Percentiles rank a stretch among this genome's conserved stretches.
phyloP scores from a whole-genome alignment of 1,140 invertebrate genomes.

The Drosophila busckii region DNA sequence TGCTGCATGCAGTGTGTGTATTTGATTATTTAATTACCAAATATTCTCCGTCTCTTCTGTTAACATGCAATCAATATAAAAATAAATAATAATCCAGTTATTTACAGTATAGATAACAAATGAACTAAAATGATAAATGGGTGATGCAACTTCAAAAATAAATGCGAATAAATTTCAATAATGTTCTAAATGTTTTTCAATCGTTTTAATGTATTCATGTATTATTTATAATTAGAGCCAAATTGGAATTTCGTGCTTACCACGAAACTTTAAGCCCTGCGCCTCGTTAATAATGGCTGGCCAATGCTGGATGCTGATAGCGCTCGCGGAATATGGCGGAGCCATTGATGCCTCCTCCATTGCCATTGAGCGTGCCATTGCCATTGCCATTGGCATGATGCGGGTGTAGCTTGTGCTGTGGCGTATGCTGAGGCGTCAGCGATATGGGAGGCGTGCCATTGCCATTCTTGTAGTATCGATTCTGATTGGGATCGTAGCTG shows the following conservation, averaged over 20 bases:
- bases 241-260: conserved; percentile 29
- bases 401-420: conserved; percentile 55
- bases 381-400: conserved; percentile 54
- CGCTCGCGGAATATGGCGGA: conserved; percentile 72
- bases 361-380: conserved; percentile 52
- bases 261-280: conserved; percentile 74
- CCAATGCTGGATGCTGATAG: conserved; percentile 74
- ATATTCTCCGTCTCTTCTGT: conserved; percentile 69
- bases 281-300: conserved; percentile 77
- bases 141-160: not conserved
- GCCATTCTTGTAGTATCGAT: conserved; percentile 72
- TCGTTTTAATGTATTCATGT: not conserved
- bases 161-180: not conserved
- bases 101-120: conserved; percentile 5
- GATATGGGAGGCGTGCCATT: conserved; percentile 67
- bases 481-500: conserved; percentile 74
- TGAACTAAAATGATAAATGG: conserved; percentile 3
- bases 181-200: not conserved
- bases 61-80: conserved; percentile 52
- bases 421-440: conserved; percentile 68
- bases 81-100: conserved; percentile 16
- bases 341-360: conserved; percentile 49
- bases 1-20: conserved; percentile 41
- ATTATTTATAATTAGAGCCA: not conserved
- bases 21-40: conserved; percentile 48